Evolutionary conservation across 2,113 vertebrate genomes (phyloP).

Genomic region (Mohoua ochrocephala): DNA sequence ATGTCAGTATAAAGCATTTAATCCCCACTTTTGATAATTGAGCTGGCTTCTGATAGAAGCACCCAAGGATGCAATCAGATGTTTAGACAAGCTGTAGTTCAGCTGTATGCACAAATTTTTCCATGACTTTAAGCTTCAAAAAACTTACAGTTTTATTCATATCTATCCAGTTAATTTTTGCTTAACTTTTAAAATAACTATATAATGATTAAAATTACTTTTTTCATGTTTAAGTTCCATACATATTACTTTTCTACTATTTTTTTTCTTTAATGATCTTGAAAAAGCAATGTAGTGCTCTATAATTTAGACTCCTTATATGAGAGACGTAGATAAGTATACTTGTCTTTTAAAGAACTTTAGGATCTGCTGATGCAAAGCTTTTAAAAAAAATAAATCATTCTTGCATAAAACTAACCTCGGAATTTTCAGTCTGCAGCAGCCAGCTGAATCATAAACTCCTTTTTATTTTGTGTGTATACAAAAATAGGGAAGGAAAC

Average conservation of each 20-base stretch:
- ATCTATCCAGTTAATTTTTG: neutral
- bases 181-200: neutral
- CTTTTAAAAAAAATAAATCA: neutral
- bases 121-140: neutral
- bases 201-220: neutral
- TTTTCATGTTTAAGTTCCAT: neutral
- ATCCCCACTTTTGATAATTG: accelerated
- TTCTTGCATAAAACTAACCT: neutral
- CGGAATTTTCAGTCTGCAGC: neutral
- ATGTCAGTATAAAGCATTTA: neutral
- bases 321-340: accelerated
- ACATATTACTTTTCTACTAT: neutral
- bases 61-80: neutral
- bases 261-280: neutral
- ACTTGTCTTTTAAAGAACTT: neutral
- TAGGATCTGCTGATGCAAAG: neutral
- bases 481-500: neutral
- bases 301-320: neutral
- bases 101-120: neutral
- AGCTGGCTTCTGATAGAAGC: neutral
- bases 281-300: neutral
- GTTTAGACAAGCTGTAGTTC: neutral
- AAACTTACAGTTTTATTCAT: neutral
- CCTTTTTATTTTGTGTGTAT: neutral
- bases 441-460: neutral